phyloP scores from a whole-genome alignment of 1,140 invertebrate species.

The Mya arenaria region DNA sequence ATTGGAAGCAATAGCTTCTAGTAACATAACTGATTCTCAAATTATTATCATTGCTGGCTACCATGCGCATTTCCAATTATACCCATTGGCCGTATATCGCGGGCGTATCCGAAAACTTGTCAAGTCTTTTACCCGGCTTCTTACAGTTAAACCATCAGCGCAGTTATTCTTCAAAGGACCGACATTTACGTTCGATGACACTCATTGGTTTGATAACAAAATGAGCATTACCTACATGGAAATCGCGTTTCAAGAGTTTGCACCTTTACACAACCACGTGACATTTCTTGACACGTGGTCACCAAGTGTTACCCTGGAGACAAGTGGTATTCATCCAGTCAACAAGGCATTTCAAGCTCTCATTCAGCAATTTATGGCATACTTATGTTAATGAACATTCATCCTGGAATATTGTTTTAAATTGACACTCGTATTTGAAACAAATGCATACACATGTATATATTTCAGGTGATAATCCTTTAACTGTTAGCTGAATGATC shows the following conservation, averaged over 20 bases:
- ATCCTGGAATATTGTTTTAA: too few relatives aligned
- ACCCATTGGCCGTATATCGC: conserved; percentile 5
- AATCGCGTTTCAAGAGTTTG: conserved; percentile 26
- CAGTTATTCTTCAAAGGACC: conserved; percentile 35
- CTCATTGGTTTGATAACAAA: conserved; percentile 35
- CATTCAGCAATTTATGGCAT: conserved; percentile 30
- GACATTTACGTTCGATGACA: conserved; percentile 10
- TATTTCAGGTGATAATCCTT: too few relatives aligned
- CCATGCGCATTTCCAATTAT: conserved; percentile 24
- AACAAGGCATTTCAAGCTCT: not conserved
- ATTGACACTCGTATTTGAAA: too few relatives aligned
- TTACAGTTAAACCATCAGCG: not conserved
- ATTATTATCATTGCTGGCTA: conserved; percentile 9
- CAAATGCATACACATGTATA: too few relatives aligned
- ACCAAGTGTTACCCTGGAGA: conserved; percentile 15
- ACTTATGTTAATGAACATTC: conserved; percentile 46
- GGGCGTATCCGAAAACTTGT: not conserved
- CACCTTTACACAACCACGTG: conserved; percentile 1
- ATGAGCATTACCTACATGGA: not conserved
- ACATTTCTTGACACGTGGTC: conserved; percentile 32
- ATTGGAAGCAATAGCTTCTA: not conserved
- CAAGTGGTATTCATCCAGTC: conserved; percentile 1
- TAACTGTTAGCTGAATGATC: too few relatives aligned
- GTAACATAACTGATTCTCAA: not conserved
- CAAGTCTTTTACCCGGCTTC: not conserved